phyloP scores from a whole-genome alignment of 2,888 invertebrate species.

The Heteromyza rotundicornis region DNA sequence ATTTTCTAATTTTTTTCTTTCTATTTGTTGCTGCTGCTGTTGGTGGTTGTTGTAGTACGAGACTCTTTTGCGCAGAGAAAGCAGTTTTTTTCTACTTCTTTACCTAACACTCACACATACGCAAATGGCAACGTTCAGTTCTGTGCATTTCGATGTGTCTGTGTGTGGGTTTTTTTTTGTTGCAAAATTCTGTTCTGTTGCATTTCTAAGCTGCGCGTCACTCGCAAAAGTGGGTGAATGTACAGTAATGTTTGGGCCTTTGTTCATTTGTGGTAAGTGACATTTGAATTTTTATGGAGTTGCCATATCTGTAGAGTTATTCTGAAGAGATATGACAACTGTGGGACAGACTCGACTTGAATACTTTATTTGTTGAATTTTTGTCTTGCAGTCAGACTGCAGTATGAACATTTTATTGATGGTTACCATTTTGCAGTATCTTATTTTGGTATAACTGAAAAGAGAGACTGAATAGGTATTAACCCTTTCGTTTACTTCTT shows the following conservation, averaged over 20 bases:
- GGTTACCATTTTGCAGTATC: too few species aligned
- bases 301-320: background rate
- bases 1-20: conserved; percentile 31
- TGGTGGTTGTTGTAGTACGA: conserved; percentile 25
- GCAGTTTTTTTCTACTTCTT: conserved; percentile 30
- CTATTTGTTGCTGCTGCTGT: too few species aligned
- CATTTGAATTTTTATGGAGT: background rate
- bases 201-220: background rate
- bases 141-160: conserved; percentile 29
- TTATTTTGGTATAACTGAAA: too few species aligned
- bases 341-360: too few species aligned
- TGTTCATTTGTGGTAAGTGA: conserved; percentile 32
- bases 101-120: conserved; percentile 26
- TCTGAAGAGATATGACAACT: background rate
- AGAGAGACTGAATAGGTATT: too few species aligned
- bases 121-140: too few species aligned
- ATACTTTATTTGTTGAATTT: too few species aligned
- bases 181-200: background rate
- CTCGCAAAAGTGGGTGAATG: conserved; percentile 62
- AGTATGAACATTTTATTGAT: too few species aligned
- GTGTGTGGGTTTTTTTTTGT: conserved; percentile 10
- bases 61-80: conserved; percentile 21
- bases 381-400: background rate
- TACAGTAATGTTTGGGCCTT: conserved; percentile 61
- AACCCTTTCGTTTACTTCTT: too few species aligned